Evolutionary conservation across 2,888 invertebrate genomes (phyloP).

Genomic region (Andrena chrysosceles): DNA sequence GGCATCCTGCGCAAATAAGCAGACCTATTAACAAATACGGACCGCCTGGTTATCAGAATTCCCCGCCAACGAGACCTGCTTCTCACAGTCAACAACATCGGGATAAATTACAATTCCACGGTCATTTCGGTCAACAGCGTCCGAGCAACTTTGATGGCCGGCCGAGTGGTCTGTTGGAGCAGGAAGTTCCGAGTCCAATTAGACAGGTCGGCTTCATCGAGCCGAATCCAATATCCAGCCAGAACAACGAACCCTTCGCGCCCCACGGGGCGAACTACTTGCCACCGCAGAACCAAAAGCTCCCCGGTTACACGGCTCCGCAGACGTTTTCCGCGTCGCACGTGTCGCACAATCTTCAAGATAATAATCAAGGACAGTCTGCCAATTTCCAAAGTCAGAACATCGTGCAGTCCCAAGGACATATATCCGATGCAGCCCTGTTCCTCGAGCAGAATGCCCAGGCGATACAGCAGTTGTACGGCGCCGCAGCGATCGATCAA

Average conservation of each 20-base stretch:
- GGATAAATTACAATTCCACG: constrained; percentile 52
- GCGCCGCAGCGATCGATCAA: constrained; percentile 76
- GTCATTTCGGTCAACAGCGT: constrained; percentile 53
- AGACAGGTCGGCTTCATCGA: constrained; percentile 74
- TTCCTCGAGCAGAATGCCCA: constrained; percentile 81
- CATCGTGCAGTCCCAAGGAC: constrained; percentile 64
- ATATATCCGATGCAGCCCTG: constrained; percentile 81
- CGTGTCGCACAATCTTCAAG: constrained; percentile 1
- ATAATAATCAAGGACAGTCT: constrained; percentile 33
- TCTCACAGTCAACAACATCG: constrained; percentile 57
- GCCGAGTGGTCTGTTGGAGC: constrained; percentile 57
- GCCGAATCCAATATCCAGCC: constrained; percentile 80
- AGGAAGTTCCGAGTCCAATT: constrained; percentile 75
- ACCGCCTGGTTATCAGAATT: constrained; percentile 71
- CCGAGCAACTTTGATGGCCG: constrained; percentile 45
- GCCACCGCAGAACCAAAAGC: constrained; percentile 81
- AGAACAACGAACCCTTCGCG: constrained; percentile 81
- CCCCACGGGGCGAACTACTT: constrained; percentile 80
- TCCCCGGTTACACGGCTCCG: constrained; percentile 71
- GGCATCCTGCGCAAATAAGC: constrained; percentile 69
- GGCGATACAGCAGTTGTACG: constrained; percentile 81
- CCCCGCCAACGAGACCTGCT: constrained; percentile 29
- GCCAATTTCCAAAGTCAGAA: constrained; percentile 60
- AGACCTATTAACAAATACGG: constrained; percentile 80
- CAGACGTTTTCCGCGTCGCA: constrained; percentile 49